Evolutionary conservation across 2,113 vertebrate species (phyloP), one percentile per base, ranked within the genome.

Genomic region (Zosterops pallidus): DNA sequence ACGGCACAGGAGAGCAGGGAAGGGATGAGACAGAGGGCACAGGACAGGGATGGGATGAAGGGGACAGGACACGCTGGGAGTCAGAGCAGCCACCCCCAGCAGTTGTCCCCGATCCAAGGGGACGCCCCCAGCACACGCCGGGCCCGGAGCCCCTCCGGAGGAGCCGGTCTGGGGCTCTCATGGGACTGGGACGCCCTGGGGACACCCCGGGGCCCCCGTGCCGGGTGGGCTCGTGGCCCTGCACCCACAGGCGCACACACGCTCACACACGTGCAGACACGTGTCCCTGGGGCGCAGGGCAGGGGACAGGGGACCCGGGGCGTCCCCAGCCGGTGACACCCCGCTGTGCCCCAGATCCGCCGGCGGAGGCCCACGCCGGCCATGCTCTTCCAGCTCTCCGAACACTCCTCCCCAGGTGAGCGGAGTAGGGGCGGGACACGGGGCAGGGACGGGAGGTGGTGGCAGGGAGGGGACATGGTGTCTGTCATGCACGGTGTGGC

Each of bases 371-470:
- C 92, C 88, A 94, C 92, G 20, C 92, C 92, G 23, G 92, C 92
- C 83, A 94, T 94, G 92, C 92, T 94, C 83, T 94, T 91, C 92
- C 92, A 91, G 88, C 92, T 88, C 79, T 94, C 92, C 6, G 92
- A 94, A 46, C 92, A 94, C 20, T 94, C 92, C 11, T 94, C 92
- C 25, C 92, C 92, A 37, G 92, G 92, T 94, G 79, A 94, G 88
- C 8, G 11, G 44, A 44, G 18, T 4, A 12, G 10, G n/a, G n/a
- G 3, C 6, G 74, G 28, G 50, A 77, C 29, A 20, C 44, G 15
- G 72, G 26, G 25, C 67, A 22, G 23, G 41, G 53, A 46, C 49
- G 26, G 67, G 67, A 70, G 21, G 28, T 2, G 46, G 68, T 12
- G 74, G 49, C 86, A 41, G 13, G 23, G 57, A 14, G 9, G 78